phyloP scores from a whole-genome alignment of 2,797 vertebrate species.

The Diglossa cyanea region DNA sequence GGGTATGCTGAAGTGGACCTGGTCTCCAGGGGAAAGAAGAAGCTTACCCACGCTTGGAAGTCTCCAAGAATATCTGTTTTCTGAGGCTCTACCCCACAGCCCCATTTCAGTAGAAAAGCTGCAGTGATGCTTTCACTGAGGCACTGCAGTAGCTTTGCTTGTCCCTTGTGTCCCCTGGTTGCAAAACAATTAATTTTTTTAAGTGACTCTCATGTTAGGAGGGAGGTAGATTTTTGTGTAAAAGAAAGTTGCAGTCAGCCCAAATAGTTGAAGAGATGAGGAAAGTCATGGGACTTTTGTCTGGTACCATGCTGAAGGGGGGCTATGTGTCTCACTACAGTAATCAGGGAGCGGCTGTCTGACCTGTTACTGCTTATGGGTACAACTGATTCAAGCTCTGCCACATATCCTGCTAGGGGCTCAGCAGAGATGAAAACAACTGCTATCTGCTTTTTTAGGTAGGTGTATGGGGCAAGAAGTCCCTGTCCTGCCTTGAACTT shows the following conservation, averaged over 20 bases:
- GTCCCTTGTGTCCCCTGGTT: background rate
- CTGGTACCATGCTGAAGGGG: background rate
- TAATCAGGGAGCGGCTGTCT: accelerated
- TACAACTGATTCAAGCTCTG: background rate
- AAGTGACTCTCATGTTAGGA: background rate
- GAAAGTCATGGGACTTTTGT: background rate
- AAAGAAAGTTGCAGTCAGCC: background rate
- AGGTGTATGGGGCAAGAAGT: background rate
- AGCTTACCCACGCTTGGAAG: background rate
- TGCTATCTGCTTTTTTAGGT: background rate
- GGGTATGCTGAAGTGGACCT: background rate
- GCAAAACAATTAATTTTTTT: background rate
- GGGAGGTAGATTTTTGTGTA: background rate
- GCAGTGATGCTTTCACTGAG: background rate
- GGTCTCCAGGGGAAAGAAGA: background rate
- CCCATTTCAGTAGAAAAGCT: background rate
- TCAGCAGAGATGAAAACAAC: background rate
- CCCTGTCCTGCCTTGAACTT: background rate
- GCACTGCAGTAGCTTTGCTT: background rate
- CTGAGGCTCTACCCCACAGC: background rate
- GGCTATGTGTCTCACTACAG: accelerated
- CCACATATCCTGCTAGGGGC: background rate
- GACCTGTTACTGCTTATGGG: background rate
- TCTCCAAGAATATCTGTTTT: background rate
- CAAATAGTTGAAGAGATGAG: background rate